Conservation (phyloP, 2,888 invertebrate species). For the Lysandra coridon region DNA sequence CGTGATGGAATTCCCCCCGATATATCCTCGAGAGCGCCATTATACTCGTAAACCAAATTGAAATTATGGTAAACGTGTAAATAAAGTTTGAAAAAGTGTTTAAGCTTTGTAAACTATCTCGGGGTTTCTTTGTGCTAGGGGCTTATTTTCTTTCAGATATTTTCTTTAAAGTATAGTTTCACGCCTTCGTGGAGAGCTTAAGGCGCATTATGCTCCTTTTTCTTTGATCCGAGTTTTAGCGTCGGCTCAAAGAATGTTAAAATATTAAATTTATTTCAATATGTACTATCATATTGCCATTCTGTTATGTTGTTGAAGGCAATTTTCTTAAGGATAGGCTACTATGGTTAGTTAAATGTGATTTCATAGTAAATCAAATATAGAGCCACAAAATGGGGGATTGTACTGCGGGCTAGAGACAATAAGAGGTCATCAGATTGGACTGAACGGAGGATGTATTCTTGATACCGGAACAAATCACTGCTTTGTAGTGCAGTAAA, state of each 20-base stretch:
- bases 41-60: conserved; percentile 48
- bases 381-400: background rate
- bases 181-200: background rate
- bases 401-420: background rate
- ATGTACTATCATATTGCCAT: background rate
- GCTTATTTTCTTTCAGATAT: conserved; percentile 15
- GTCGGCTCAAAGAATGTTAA: background rate
- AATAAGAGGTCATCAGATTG: conserved; percentile 12
- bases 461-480: conserved; percentile 26
- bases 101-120: conserved; percentile 31
- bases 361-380: background rate
- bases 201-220: conserved; percentile 3
- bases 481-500: conserved; percentile 22
- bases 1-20: conserved; percentile 61
- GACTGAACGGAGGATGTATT: conserved; percentile 6
- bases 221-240: conserved; percentile 12
- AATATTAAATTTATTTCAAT: background rate
- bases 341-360: background rate
- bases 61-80: conserved; percentile 51
- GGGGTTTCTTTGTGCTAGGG: conserved; percentile 2
- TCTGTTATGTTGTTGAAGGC: background rate
- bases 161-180: conserved; percentile 8
- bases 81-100: conserved; percentile 44
- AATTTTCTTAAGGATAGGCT: background rate
- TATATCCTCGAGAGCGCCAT: conserved; percentile 59